A percentile compares a stretch with the other conserved stretches of the same genome.
These are phyloP conservation scores for Bombus sibiricus DNA, from an alignment of 1,140 invertebrate genomes.

Conservation along the genomic window DNA sequence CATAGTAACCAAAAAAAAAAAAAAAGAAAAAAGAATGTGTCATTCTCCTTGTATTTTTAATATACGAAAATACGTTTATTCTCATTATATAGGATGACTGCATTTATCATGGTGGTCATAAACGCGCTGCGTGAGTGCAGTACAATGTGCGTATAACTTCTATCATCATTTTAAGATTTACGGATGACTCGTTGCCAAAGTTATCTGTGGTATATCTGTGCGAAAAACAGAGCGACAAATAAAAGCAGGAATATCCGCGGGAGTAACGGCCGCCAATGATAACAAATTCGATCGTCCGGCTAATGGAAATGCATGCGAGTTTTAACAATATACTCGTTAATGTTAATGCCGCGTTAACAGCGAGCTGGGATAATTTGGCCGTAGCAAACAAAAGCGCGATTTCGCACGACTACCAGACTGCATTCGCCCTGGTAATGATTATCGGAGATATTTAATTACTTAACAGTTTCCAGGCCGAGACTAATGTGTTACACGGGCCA, in stretches of 20 bases:
- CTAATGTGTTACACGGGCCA: conserved; percentile 40
- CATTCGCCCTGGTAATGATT: conserved; percentile 68
- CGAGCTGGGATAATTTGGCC: conserved; percentile 69
- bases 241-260: neutral
- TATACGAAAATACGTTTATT: neutral
- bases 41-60: neutral
- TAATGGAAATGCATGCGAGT: conserved; percentile 76
- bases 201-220: neutral
- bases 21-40: neutral
- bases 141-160: neutral
- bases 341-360: conserved; percentile 76
- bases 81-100: neutral
- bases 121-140: neutral
- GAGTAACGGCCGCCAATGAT: conserved; percentile 60
- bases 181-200: conserved; percentile 15
- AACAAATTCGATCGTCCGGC: conserved; percentile 71
- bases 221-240: conserved; percentile 15
- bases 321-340: conserved; percentile 80
- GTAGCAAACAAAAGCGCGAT: conserved; percentile 69
- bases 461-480: conserved; percentile 67
- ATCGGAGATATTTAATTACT: conserved; percentile 79
- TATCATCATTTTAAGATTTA: conserved; percentile 32
- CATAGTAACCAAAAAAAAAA: too few species aligned
- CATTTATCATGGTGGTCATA: conserved; percentile 1
- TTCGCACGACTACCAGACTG: neutral